phyloP scores from a whole-genome alignment of 1,140 invertebrate species.

The Drosophila setifemur region DNA sequence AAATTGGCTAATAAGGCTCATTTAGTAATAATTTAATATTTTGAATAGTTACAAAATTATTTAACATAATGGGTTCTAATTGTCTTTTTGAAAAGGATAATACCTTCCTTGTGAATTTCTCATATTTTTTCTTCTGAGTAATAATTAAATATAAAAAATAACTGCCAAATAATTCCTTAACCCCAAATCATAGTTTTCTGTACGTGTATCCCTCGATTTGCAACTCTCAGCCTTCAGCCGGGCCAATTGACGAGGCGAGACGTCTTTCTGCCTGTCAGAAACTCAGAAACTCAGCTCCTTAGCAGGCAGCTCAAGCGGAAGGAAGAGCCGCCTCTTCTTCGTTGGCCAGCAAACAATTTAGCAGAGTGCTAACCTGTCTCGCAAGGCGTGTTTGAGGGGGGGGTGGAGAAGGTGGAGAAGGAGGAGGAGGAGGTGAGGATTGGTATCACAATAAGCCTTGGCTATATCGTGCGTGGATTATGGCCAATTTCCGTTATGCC shows the following conservation, averaged over 20 bases:
- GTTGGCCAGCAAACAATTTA: slow-evolving; percentile 63
- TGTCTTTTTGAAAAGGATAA: too few species aligned
- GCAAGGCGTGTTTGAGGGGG: neutral
- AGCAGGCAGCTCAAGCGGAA: slow-evolving; percentile 38
- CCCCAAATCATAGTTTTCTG: neutral
- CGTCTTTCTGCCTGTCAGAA: slow-evolving; percentile 31
- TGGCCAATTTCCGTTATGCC: slow-evolving; percentile 74
- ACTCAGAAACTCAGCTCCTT: too few species aligned
- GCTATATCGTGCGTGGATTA: slow-evolving; percentile 72
- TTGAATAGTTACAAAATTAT: too few species aligned
- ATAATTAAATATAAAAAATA: too few species aligned
- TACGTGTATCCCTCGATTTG: neutral
- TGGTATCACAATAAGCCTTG: slow-evolving; percentile 29
- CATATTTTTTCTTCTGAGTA: too few species aligned
- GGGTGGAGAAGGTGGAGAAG: too few species aligned
- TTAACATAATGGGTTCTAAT: too few species aligned
- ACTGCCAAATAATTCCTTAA: too few species aligned
- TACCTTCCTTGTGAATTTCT: too few species aligned
- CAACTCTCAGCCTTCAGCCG: neutral
- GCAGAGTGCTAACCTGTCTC: slow-evolving; percentile 52
- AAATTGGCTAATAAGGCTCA: too few species aligned
- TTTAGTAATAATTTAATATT: too few species aligned
- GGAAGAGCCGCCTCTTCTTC: slow-evolving; percentile 44
- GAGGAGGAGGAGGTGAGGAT: too few species aligned
- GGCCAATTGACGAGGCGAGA: slow-evolving; percentile 35